phyloP scores from a whole-genome alignment of 1,140 invertebrate species.

The Apis mellifera region DNA sequence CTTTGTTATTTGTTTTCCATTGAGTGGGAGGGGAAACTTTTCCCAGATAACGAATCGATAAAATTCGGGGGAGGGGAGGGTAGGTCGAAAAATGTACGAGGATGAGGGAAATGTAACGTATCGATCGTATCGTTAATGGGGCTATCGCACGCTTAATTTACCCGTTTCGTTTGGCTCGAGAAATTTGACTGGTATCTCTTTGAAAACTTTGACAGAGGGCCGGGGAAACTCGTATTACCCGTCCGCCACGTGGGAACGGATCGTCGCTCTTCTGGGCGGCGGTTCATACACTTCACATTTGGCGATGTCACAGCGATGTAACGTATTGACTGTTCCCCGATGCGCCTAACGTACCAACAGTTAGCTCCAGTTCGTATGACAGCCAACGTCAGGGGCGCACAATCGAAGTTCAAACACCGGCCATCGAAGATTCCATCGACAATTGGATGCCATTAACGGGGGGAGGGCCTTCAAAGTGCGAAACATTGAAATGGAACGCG shows the following conservation, averaged over 20 bases:
- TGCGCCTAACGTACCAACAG: constrained; percentile 66
- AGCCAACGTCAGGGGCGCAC: constrained; percentile 55
- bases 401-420: constrained; percentile 66
- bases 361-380: constrained; percentile 65
- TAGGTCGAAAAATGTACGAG: background rate
- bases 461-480: constrained; percentile 28
- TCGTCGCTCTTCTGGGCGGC: constrained; percentile 55
- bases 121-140: no score
- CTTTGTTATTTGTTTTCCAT: background rate
- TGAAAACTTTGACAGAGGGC: constrained; percentile 62
- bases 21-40: background rate
- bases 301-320: constrained; percentile 65
- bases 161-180: constrained; percentile 41
- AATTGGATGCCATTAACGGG: constrained; percentile 66
- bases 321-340: constrained; percentile 70
- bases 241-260: constrained; percentile 63
- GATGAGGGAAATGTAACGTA: no score
- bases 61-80: background rate
- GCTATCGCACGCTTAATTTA: constrained; percentile 54
- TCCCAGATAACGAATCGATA: background rate
- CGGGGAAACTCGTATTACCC: constrained; percentile 65
- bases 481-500: constrained; percentile 34
- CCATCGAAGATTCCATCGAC: constrained; percentile 66
- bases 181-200: constrained; percentile 67
- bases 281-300: constrained; percentile 63